Conservation (phyloP, 1,140 invertebrate species). For the Agrypnia vestita region DNA sequence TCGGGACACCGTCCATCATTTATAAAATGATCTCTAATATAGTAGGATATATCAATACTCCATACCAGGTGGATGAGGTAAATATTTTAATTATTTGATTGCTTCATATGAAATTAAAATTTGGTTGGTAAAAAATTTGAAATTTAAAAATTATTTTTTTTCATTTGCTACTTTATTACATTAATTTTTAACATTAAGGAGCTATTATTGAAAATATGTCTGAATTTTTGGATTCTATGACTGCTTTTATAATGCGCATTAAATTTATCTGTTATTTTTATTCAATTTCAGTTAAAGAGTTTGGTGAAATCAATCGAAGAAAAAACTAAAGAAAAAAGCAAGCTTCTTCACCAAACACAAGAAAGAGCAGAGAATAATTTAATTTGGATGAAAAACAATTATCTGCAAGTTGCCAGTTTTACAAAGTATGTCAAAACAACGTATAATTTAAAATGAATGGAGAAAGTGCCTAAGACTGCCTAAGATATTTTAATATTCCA, state of each 20-base stretch:
- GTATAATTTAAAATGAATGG: conserved; percentile 9
- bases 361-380: conserved; percentile 40
- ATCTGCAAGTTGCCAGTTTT: not conserved
- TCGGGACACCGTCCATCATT: conserved; percentile 11
- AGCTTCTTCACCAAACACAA: conserved; percentile 3
- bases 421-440: not conserved
- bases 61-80: conserved; percentile 27
- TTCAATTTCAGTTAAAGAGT: conserved; percentile 26
- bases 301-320: conserved; percentile 20
- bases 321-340: not conserved
- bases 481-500: conserved; percentile 22
- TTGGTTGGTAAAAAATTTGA: not conserved
- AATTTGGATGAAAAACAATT: conserved; percentile 34
- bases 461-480: conserved; percentile 9
- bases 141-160: too few relatives aligned
- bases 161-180: too few relatives aligned
- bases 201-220: too few relatives aligned
- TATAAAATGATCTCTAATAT: conserved; percentile 17
- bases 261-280: not conserved
- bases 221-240: too few relatives aligned
- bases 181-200: too few relatives aligned
- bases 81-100: not conserved
- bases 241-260: too few relatives aligned
- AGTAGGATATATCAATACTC: conserved; percentile 22
- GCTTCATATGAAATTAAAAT: not conserved